These are phyloP conservation scores for Drosophila niveifrons DNA, from an alignment of 2,888 invertebrate species.

Conservation along the genomic window DNA sequence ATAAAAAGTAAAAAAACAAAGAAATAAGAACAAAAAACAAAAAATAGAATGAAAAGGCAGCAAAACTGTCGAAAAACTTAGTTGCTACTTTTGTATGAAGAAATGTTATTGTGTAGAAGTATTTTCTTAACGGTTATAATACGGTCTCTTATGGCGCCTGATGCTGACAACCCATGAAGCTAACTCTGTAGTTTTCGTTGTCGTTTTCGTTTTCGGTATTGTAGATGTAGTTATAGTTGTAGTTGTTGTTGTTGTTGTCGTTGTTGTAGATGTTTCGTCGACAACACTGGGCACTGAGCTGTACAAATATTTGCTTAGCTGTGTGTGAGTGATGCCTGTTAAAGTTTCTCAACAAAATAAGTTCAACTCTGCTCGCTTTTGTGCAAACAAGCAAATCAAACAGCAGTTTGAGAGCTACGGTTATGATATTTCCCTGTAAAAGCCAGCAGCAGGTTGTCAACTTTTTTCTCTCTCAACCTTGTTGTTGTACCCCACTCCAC, in stretches of 20 bases:
- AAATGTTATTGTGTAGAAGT: constrained; percentile 52
- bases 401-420: constrained; percentile 60
- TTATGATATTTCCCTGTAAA: constrained; percentile 56
- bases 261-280: constrained; percentile 27
- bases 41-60: constrained; percentile 1
- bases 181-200: constrained; percentile 20
- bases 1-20: constrained; percentile 18
- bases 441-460: constrained; percentile 40
- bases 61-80: constrained; percentile 39
- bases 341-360: constrained; percentile 66
- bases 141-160: constrained; percentile 49
- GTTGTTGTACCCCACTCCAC: not conserved
- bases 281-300: constrained; percentile 57
- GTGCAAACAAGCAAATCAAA: constrained; percentile 71
- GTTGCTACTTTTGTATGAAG: constrained; percentile 48
- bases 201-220: constrained; percentile 3
- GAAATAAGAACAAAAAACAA: not conserved
- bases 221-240: constrained; percentile 11
- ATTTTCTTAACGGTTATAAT: constrained; percentile 58
- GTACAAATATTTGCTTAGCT: constrained; percentile 74
- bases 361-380: constrained; percentile 61
- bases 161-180: constrained; percentile 41
- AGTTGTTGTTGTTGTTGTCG: not conserved
- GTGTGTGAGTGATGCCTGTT: constrained; percentile 63
- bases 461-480: constrained; percentile 20